A percentile compares a stretch with the other conserved stretches of the same genome.
These are phyloP conservation scores for Hypsopygia costalis DNA, from an alignment of 2,888 invertebrate genomes.

Conservation along the genomic window DNA sequence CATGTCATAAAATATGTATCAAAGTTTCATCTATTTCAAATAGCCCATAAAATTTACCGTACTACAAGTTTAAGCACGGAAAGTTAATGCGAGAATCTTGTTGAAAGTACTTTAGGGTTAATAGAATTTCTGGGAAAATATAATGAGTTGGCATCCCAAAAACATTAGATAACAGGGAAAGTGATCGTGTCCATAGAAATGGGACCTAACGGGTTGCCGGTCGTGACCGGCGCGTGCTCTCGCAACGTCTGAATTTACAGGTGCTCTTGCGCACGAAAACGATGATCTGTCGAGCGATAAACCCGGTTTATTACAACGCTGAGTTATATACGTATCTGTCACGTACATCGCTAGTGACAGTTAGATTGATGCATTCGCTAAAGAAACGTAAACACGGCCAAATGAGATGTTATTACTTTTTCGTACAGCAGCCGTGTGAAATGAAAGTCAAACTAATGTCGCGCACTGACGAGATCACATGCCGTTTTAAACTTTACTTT, in stretches of 20 bases:
- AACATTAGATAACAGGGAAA: conserved; percentile 24
- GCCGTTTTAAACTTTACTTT: neutral
- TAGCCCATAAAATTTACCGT: neutral
- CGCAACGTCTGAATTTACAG: conserved; percentile 46
- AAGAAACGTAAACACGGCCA: conserved; percentile 29
- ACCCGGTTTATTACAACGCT: conserved; percentile 36
- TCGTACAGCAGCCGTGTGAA: conserved; percentile 33
- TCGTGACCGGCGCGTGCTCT: conserved; percentile 46
- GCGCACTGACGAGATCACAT: conserved; percentile 9
- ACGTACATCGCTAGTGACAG: conserved; percentile 38
- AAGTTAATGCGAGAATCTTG: neutral
- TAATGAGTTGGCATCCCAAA: conserved; percentile 7
- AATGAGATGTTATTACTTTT: conserved; percentile 36
- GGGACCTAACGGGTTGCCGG: conserved; percentile 28
- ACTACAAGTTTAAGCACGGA: neutral
- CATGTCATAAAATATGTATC: too few relatives aligned
- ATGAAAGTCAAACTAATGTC: conserved; percentile 29
- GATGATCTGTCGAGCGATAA: conserved; percentile 33
- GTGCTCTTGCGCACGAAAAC: conserved; percentile 42
- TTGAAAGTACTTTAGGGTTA: too few relatives aligned
- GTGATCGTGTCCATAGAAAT: conserved; percentile 31
- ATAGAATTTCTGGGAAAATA: conserved; percentile 3
- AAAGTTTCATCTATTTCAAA: neutral
- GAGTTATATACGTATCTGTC: conserved; percentile 39
- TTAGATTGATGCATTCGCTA: conserved; percentile 34